A percentile compares a stretch with the other conserved stretches of the same genome.
Conservation (phyloP, 2,888 invertebrate species). For the Luperina testacea region DNA sequence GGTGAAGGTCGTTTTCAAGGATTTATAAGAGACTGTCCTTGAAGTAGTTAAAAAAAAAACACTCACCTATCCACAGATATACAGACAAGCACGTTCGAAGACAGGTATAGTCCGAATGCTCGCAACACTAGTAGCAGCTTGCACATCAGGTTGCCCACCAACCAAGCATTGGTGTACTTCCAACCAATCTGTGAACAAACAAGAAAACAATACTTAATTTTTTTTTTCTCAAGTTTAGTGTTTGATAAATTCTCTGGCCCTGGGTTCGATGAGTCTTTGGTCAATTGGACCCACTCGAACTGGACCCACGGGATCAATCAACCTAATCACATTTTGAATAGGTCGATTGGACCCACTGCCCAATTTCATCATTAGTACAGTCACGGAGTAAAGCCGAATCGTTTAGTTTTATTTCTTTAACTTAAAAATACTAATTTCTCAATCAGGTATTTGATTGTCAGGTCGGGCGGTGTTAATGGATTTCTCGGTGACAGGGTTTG, state of each 20-base stretch:
- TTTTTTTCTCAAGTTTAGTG: neutral
- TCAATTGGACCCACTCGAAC: too few species aligned
- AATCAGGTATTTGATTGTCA: too few species aligned
- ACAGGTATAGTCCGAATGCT: conserved; percentile 94
- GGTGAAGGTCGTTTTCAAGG: neutral
- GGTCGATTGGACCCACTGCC: too few species aligned
- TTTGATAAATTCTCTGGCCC: neutral
- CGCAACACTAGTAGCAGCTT: conserved; percentile 93
- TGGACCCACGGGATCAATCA: too few species aligned
- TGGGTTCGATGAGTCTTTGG: neutral
- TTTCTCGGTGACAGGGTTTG: too few species aligned
- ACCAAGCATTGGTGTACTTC: conserved; percentile 94
- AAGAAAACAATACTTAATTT: neutral
- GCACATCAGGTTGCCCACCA: conserved; percentile 93
- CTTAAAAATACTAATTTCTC: too few species aligned
- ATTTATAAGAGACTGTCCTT: neutral
- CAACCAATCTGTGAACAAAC: conserved; percentile 91
- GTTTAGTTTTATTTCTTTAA: too few species aligned
- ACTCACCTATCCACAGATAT: conserved; percentile 92
- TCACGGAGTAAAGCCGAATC: too few species aligned
- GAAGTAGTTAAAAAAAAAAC: neutral
- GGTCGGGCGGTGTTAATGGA: too few species aligned
- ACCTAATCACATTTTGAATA: too few species aligned
- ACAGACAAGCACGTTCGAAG: conserved; percentile 94
- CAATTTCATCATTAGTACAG: too few species aligned